phyloP scores from a whole-genome alignment of 1,140 invertebrate species.

The Phymorhynchus buccinoides region DNA sequence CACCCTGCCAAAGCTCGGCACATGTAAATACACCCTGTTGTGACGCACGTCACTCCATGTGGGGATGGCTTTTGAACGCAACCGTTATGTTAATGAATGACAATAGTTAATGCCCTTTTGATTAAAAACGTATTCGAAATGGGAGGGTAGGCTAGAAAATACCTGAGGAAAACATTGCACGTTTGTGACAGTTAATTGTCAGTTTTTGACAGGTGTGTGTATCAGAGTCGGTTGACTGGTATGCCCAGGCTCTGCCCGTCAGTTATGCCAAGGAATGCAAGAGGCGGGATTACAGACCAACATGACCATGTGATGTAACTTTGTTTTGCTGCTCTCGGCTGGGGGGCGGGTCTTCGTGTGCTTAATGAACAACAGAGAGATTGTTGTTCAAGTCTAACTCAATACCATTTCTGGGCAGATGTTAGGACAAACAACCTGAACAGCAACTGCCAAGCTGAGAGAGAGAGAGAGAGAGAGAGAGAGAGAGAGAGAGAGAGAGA shows the following conservation, averaged over 20 bases:
- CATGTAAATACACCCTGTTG: conserved; percentile 11
- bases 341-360: not conserved
- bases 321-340: conserved; percentile 9
- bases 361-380: not conserved
- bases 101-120: too few species aligned
- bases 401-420: not conserved
- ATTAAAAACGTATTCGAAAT: too few species aligned
- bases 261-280: not conserved
- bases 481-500: not conserved
- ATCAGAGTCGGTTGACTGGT: not conserved
- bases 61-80: not conserved
- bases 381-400: not conserved
- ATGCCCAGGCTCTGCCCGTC: not conserved
- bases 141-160: too few species aligned
- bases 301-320: conserved; percentile 30
- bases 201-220: too few species aligned
- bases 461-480: not conserved
- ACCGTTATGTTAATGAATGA: conserved; percentile 1
- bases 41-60: not conserved
- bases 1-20: conserved; percentile 29
- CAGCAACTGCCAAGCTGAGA: not conserved
- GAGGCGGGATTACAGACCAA: not conserved
- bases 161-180: too few species aligned
- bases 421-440: not conserved
- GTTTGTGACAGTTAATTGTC: too few species aligned